Evolutionary conservation across 2,113 vertebrate genomes (phyloP).

Genomic region (Muscicapa adusta): DNA sequence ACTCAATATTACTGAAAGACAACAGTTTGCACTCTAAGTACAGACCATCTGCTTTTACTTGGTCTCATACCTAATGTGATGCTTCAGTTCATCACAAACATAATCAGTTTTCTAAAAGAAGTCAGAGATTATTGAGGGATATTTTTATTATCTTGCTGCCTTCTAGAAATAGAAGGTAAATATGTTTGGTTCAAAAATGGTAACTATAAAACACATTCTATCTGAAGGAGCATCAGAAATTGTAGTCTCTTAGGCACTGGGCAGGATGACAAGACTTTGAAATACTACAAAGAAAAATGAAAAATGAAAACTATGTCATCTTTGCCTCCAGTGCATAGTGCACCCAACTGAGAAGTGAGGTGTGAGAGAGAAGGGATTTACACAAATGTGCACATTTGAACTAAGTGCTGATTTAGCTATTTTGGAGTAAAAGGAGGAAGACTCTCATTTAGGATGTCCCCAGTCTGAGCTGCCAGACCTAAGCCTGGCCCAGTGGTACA

Average conservation of each 20-base stretch:
- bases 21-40: not conserved
- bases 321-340: not conserved
- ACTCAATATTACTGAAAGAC: not conserved
- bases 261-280: not conserved
- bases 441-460: not conserved
- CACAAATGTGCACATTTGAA: not conserved
- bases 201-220: not conserved
- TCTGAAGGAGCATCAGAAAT: not conserved
- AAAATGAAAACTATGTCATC: not conserved
- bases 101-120: conserved; percentile 42
- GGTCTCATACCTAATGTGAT: not conserved
- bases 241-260: not conserved
- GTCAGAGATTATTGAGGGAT: not conserved
- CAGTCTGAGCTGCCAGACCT: not conserved
- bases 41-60: conserved; percentile 36
- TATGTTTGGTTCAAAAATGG: not conserved
- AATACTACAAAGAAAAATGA: not conserved
- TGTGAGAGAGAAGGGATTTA: not conserved
- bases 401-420: not conserved
- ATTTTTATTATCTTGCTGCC: not conserved
- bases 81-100: conserved; percentile 24
- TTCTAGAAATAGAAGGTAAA: conserved; percentile 13
- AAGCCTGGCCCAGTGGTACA: not conserved
- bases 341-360: not conserved
- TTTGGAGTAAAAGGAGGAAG: not conserved